Base-by-base conservation (phyloP, 2,888 invertebrate genomes). In the Gortyna flavago region DNA sequence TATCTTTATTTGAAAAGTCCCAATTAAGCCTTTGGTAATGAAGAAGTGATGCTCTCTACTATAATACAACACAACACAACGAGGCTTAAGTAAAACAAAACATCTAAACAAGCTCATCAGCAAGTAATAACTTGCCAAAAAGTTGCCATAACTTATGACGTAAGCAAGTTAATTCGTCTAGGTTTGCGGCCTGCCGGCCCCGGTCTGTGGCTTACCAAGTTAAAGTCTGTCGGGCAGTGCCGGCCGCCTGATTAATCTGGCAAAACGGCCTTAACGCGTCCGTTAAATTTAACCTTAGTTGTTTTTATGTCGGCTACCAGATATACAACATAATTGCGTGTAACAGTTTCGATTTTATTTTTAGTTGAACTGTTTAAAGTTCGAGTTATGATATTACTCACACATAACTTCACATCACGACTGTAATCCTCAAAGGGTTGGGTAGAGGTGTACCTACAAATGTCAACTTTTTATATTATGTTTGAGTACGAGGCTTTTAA, bases 211-310 rank as follows among this genome's bases (percentile, higher is more conserved):
- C 76, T 86, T 84, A 83, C 70, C 61, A 77, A 86, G 73, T 86
- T 81, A 67, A 83, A 81, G 85, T 79, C 87, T 75, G 82, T 82
- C 65, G 65, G 48, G 9, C 51, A 25, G 38, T 32, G 80, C 73
- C 75, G 54, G 72, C 77, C 77, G 85, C 71, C 87, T 79, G 83
- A 88, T 89, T 90, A 85, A 85, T 80, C 80, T 76, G 74, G 75
- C 65, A 67, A n/a, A 57, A 83, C 75, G 80, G 80, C 80, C 77
- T 86, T 83, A 83, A 76, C 72, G 82, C 71, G 81, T 81, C 72
- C 72, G 88, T 87, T 85, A 87, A 90, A 88, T 88, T 86, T 89
- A 85, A 90, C 87, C 83, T 89, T 87, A 83, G 67, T 79, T 77
- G 75, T 78, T 80, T 80, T 75, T 59, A 85, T 80, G 81, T 81